Evolutionary conservation across 2,888 invertebrate species (phyloP).

Genomic region (Neuroscelio doddi): DNA sequence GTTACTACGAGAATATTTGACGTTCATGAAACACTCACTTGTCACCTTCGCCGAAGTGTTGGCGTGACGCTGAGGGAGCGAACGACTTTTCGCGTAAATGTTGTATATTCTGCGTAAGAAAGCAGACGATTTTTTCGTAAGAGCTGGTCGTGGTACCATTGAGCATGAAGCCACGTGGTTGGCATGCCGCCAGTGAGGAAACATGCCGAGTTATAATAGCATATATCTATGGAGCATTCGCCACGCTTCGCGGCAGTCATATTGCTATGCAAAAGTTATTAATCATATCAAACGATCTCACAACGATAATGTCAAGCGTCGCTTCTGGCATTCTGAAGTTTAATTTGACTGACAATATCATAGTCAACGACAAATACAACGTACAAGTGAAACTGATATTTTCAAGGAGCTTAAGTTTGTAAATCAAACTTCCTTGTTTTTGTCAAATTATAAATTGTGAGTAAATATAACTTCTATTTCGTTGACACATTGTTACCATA

Average conservation of each 20-base stretch:
- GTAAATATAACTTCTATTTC: no score
- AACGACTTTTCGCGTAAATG: no score
- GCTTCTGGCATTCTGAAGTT: background rate
- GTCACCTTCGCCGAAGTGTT: no score
- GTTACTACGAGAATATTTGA: background rate
- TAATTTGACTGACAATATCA: no score
- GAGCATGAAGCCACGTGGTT: constrained; percentile 63
- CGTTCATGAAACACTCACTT: background rate
- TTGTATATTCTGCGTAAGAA: background rate
- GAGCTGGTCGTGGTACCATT: constrained; percentile 45
- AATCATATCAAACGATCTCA: background rate
- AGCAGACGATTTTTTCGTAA: constrained; percentile 16
- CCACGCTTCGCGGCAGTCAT: constrained; percentile 19
- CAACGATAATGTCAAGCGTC: background rate
- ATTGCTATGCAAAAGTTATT: constrained; percentile 2
- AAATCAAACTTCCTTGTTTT: no score
- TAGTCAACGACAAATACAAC: no score
- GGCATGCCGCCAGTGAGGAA: constrained; percentile 54
- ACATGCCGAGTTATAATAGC: constrained; percentile 51
- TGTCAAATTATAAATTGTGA: no score
- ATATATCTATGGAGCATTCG: constrained; percentile 17
- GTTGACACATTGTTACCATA: no score
- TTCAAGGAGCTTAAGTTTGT: no score
- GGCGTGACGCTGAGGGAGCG: no score
- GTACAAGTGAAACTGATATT: no score